A percentile compares a stretch with the other conserved stretches of the same genome.
These are phyloP conservation scores for Lepilemur septentrionalis DNA, from an alignment of 2,797 vertebrate genomes.

Conservation along the genomic window DNA sequence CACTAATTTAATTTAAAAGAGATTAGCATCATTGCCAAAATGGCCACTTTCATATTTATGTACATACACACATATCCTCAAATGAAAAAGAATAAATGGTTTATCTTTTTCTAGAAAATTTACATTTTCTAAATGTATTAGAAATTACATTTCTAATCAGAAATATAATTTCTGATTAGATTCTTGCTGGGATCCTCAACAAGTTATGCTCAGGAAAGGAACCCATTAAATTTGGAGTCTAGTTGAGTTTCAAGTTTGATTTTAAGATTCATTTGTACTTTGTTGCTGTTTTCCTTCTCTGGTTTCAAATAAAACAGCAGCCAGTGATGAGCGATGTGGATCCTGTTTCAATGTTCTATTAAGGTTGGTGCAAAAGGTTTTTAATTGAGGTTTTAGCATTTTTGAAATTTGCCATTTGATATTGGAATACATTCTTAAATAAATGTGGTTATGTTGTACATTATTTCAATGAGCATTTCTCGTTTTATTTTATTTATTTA, in stretches of 20 bases:
- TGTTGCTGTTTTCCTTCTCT: conserved; percentile 20
- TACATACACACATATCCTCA: not conserved
- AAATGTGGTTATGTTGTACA: too few species aligned
- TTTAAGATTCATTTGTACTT: conserved; percentile 43
- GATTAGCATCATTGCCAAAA: conserved; percentile 33
- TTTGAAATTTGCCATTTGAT: too few species aligned
- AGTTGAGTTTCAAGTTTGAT: conserved; percentile 31
- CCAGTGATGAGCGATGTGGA: not conserved
- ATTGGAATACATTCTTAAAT: too few species aligned
- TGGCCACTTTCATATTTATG: not conserved
- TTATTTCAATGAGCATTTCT: too few species aligned
- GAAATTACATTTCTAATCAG: too few species aligned
- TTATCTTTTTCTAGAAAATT: conserved; percentile 15
- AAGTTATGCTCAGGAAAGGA: conserved; percentile 17
- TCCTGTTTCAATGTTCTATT: too few species aligned
- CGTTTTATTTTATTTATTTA: too few species aligned
- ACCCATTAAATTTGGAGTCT: conserved; percentile 1
- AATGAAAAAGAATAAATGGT: conserved; percentile 7
- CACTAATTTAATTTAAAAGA: conserved; percentile 61
- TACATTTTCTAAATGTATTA: too few species aligned
- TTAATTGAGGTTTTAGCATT: too few species aligned
- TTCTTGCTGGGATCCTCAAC: not conserved
- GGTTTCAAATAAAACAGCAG: not conserved
- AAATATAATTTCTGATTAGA: conserved; percentile 47
- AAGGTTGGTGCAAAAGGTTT: too few species aligned